Percentiles rank a stretch among this genome's conserved stretches.
phyloP scores from a whole-genome alignment of 2,113 vertebrate genomes.

The Ammodramus savannarum region DNA sequence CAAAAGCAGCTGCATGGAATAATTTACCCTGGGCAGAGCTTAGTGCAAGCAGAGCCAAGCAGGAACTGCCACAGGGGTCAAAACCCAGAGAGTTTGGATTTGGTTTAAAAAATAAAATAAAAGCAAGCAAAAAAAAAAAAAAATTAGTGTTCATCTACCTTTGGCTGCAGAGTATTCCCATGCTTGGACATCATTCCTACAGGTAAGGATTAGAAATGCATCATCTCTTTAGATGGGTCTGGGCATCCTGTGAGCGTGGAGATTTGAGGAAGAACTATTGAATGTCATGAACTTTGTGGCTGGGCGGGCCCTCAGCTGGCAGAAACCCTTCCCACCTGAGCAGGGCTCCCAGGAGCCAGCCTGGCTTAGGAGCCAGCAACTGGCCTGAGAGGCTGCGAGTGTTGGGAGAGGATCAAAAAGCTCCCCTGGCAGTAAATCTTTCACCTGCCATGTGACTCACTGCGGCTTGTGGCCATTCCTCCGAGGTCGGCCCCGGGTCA shows the following conservation, averaged over 20 bases:
- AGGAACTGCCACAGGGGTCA: not conserved
- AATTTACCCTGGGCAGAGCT: not conserved
- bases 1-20: not conserved
- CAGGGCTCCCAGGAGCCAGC: not conserved
- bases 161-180: not conserved
- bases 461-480: slow-evolving; percentile 62
- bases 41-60: not conserved
- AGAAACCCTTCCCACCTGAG: slow-evolving; percentile 28
- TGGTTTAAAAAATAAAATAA: not conserved
- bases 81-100: not conserved
- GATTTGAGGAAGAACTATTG: not conserved
- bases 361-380: slow-evolving; percentile 2
- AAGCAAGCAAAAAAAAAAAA: not conserved
- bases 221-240: not conserved
- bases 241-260: rapidly evolving
- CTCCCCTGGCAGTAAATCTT: slow-evolving; percentile 65
- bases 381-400: not conserved
- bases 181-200: not conserved
- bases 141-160: not conserved
- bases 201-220: not conserved
- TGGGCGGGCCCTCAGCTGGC: not conserved
- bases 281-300: not conserved
- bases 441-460: slow-evolving; percentile 62
- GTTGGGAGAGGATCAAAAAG: slow-evolving; percentile 65
- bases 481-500: slow-evolving; percentile 65